Percentiles rank a stretch among this genome's conserved stretches.
phyloP scores from a whole-genome alignment of 2,113 vertebrate species.

The Bubo blakistoni region DNA sequence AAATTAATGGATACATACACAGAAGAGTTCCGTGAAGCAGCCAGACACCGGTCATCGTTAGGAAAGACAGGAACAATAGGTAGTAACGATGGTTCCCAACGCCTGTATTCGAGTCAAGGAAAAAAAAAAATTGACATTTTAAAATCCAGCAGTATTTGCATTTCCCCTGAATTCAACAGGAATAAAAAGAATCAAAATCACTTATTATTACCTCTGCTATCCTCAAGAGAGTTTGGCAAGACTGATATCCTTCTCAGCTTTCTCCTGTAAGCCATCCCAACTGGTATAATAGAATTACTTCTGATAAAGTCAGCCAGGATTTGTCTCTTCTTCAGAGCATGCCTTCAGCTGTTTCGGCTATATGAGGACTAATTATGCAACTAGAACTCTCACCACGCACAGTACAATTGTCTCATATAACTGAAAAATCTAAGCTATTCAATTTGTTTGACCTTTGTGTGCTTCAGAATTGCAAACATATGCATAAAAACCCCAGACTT shows the following conservation, averaged over 20 bases:
- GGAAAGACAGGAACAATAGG: conserved; percentile 81
- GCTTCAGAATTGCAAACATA: neutral
- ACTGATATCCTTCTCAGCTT: neutral
- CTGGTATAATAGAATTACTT: neutral
- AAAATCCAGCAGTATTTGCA: neutral
- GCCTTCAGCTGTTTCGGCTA: neutral
- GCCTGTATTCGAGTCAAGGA: conserved; percentile 69
- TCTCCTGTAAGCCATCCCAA: neutral
- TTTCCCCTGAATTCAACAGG: neutral
- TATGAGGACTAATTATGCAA: neutral
- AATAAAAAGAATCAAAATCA: neutral
- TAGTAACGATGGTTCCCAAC: conserved; percentile 90
- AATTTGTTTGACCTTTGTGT: neutral
- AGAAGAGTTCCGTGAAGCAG: conserved; percentile 80
- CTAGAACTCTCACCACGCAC: neutral
- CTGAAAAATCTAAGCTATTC: neutral
- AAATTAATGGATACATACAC: conserved; percentile 80
- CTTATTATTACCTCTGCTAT: neutral
- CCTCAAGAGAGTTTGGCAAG: neutral
- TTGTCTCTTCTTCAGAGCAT: neutral
- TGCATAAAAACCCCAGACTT: neutral
- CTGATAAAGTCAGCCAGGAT: neutral
- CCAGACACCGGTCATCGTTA: conserved; percentile 77
- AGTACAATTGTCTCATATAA: neutral
- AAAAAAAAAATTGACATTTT: neutral